Evolutionary conservation across 92 coral and sea anemone species (phyloP), one percentile per base, ranked within the genome.

Genomic region (Muricea muricata): DNA sequence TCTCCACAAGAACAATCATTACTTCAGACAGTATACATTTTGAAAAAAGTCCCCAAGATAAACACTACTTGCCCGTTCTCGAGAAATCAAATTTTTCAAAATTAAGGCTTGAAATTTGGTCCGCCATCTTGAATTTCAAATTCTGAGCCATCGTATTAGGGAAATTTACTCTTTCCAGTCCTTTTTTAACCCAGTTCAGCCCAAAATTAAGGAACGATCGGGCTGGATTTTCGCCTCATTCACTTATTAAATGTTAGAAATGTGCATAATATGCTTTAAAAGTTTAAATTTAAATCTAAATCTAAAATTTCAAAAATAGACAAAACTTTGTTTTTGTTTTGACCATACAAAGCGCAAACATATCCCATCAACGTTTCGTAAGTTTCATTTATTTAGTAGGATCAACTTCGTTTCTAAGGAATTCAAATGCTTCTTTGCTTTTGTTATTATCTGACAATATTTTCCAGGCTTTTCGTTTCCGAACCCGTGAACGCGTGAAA

Each of bases 261-360:
- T n/a, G 6, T 24, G 26, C 26, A 58, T 3, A 58, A 29, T 60
- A 9, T 34, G 33, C 30, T 0, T 60, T 24, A 24, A 60, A 60
- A 11, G 26, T 2, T 11, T 24, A 60, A 14, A 6, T n/a, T n/a
- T 9, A 60, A 20, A n/a, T n/a, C n/a, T n/a, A n/a, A 60, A 9
- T 6, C 26, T 5, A 28, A 24, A 24, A 24, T 6, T 24, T 24
- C 33, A 25, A 60, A 24, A 60, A 60, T 4, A 24, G 26, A 6
- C 33, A 7, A 60, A n/a, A 60, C 24, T 24, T 29, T 6, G 24
- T 0, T 60, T 60, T 32, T n/a, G n/a, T 78, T 78, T 1, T 78
- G 73, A 12, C 83, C 83, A 78, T 78, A 78, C 20, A 78, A 29
- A 55, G 83, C 83, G 71, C 83, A 78, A 52, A 78, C 45, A 54